These are phyloP conservation scores for Phaethornis superciliosus DNA, from an alignment of 2,113 vertebrate genomes.

Conservation along the genomic window DNA sequence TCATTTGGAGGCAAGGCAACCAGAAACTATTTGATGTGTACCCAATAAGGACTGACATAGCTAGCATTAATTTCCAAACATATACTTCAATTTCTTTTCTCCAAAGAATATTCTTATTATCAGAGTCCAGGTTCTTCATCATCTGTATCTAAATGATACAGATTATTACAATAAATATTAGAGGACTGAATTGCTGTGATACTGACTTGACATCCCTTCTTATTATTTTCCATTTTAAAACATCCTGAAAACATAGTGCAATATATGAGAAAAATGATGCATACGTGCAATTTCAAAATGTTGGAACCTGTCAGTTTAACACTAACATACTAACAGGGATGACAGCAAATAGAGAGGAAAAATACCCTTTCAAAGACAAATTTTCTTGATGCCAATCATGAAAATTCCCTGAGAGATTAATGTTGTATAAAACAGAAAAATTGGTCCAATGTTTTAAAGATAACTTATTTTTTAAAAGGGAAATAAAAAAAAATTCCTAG, in stretches of 20 bases:
- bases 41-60: neutral
- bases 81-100: neutral
- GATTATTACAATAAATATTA: neutral
- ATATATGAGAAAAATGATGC: neutral
- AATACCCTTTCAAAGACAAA: neutral
- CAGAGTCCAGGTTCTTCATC: neutral
- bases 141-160: neutral
- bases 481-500: neutral
- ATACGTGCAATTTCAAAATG: neutral
- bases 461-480: neutral
- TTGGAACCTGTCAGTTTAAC: neutral
- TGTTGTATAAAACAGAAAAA: neutral
- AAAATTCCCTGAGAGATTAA: neutral
- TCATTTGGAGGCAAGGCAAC: neutral
- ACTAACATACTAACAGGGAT: neutral
- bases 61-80: neutral
- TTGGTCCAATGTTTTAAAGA: neutral
- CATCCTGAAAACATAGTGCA: neutral
- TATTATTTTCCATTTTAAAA: neutral
- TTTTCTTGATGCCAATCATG: neutral
- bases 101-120: neutral
- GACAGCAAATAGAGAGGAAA: neutral
- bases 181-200: neutral
- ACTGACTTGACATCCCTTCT: neutral
- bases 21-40: neutral